Evolutionary conservation across 2,797 vertebrate genomes (phyloP), one percentile per base, ranked within the genome.

Genomic region (Mormyrus proboscirostris): DNA sequence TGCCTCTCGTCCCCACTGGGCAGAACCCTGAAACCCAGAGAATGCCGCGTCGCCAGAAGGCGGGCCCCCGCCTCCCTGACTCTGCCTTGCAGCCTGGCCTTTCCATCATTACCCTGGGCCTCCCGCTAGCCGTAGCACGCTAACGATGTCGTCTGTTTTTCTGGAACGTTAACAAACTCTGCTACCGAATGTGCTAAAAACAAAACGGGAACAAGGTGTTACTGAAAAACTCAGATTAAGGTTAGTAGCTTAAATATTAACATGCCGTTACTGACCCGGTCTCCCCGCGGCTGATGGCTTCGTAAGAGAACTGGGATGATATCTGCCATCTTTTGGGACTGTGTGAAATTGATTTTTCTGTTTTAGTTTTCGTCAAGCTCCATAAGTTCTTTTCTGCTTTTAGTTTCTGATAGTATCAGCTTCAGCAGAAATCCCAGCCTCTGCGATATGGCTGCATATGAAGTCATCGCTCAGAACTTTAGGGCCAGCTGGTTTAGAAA

Each of bases 1-100:
- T 95, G 95, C 94, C 95, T 95, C 92, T 90, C 97, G 97, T 97
- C 96, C 96, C 96, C 97, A 95, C 97, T 97, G 97, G 96, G 95
- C 96, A 96, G 94, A 91, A 96, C 95, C 94, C 50, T 51, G 85
- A 87, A 87, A 41, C 12, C 53, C 53, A 41, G 44, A 49, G 55
- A 88, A 29, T 47, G 57, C 33, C 55, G 4, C 86, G 22, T 22
- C 1, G 57, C 50, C 57, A 65, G 16, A 33, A 38, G 12, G 14
- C 1, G 29, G 29, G 49, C 29, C 29, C 51, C 29, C 9, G 44
- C 82, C 47, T 22, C 9, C n/a, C 82, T 2, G 9, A 44, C 22
- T 4, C 47, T 2, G 47, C 49, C 82, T 84, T 84, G 47, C 47
- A 10, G 82, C 22, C 82, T 47, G 49, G 82, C 82, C 49, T 84